Percentiles rank a stretch among this genome's conserved stretches.
Evolutionary conservation across 1,140 invertebrate genomes (phyloP).

Genomic region (Rhopalosiphum maidis): DNA sequence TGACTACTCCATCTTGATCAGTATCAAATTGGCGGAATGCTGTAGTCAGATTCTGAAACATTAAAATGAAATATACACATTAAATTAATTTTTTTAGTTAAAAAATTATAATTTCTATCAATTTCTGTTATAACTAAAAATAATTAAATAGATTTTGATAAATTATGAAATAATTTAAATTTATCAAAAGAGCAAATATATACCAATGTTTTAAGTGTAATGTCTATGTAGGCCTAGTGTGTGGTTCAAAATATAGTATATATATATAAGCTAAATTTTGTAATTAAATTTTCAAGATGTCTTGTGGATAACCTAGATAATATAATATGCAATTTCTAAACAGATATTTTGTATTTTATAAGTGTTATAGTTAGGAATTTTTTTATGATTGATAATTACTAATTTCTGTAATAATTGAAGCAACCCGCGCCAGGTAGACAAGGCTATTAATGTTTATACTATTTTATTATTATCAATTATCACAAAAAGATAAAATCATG

Average conservation of each 20-base stretch:
- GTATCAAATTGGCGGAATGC: constrained; percentile 90
- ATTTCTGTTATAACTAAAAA: neutral
- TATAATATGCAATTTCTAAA: neutral
- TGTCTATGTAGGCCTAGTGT: neutral
- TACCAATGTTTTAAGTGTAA: neutral
- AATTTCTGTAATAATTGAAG: too few species aligned
- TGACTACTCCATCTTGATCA: constrained; percentile 93
- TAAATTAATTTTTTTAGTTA: neutral
- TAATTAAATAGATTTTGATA: neutral
- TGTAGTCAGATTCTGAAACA: constrained; percentile 86
- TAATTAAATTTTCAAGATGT: too few species aligned
- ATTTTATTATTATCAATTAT: too few species aligned
- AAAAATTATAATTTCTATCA: neutral
- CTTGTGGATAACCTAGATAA: too few species aligned
- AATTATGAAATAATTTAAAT: neutral
- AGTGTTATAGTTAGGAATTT: neutral
- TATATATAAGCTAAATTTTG: too few species aligned
- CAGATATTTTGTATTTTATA: neutral
- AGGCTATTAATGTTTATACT: too few species aligned
- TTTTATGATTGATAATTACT: too few species aligned
- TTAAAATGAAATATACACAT: constrained; percentile 13
- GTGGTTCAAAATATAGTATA: too few species aligned
- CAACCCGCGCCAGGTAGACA: too few species aligned
- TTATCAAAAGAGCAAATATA: too few species aligned
- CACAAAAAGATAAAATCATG: too few species aligned